phyloP scores from a whole-genome alignment of 2,888 invertebrate genomes.

The Harpagoxenus sublaevis region DNA sequence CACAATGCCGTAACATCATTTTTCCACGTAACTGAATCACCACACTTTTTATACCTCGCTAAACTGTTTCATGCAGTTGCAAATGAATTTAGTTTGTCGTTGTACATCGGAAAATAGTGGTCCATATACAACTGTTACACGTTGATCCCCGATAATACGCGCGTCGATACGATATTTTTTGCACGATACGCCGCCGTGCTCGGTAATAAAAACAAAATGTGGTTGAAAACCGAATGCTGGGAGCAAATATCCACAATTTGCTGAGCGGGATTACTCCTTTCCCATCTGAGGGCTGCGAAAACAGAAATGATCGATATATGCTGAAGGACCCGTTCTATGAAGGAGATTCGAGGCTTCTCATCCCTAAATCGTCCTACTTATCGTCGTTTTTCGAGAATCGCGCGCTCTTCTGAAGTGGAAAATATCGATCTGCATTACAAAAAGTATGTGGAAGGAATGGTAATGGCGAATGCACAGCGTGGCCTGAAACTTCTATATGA shows the following conservation, averaged over 20 bases:
- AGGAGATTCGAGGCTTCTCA: conserved; percentile 17
- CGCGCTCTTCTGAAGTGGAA: conserved; percentile 5
- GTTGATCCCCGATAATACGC: conserved; percentile 41
- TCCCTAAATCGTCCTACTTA: conserved; percentile 27
- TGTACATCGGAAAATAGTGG: conserved; percentile 10
- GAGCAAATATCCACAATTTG: conserved; percentile 48
- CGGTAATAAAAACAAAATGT: conserved; percentile 44
- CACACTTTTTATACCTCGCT: conserved; percentile 17
- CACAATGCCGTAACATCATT: conserved; percentile 7
- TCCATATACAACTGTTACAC: conserved; percentile 24
- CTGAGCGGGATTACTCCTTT: conserved; percentile 36
- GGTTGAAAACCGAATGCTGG: conserved; percentile 45
- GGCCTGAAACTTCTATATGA: not conserved
- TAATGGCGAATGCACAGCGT: not conserved
- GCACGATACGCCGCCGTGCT: not conserved
- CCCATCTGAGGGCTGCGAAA: conserved; percentile 16
- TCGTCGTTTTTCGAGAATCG: conserved; percentile 32
- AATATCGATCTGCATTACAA: conserved; percentile 34
- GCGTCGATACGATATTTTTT: conserved; percentile 48
- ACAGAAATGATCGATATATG: conserved; percentile 42
- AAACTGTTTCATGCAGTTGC: conserved; percentile 42
- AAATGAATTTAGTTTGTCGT: conserved; percentile 49
- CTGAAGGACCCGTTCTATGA: conserved; percentile 10
- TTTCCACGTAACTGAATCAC: conserved; percentile 3
- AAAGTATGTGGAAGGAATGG: conserved; percentile 5